Evolutionary conservation across 2,113 vertebrate genomes (phyloP), one percentile per base, ranked within the genome.

Genomic region (Amphiprion ocellaris): DNA sequence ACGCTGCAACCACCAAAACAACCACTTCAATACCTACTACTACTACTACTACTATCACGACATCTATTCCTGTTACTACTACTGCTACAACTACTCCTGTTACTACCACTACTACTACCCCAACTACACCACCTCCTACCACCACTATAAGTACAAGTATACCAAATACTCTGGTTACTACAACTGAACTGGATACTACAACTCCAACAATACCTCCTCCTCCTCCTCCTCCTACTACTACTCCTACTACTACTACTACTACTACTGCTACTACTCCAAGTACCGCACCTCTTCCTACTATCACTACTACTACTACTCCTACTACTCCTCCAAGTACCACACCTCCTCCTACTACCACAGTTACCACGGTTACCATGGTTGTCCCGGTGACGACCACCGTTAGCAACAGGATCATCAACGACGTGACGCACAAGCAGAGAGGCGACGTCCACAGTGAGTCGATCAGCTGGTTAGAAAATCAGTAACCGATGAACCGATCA

Each of bases 391-490:
- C 82, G 2, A 90, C 78, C 1, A 94, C 95, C 0, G 81, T 95
- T 74, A 96, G 95, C 91, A 98, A 97, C 94, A 94, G 89, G 74
- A 94, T 98, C 79, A 93, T 94, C 55, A 87, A 91, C 59, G 96
- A 97, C 1, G 94, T 90, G 64, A 92, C 96, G 10, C 96, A 95
- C 75, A 96, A 95, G 79, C 96, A 95, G 41, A 91, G 97, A 87
- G 97, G 97, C 81, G 97, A 99, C 28, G 97, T 99, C 11, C 96
- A 98, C 93, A 98, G 97, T 99, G 33, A 37, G 33, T 37, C 33
- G 1, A 37, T 37, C 1, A 37, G 8, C 33, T 7, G 33, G 7
- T 37, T 7, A 10, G 33, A 10, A 37, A 8, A 37, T 37, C 33
- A 9, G 1, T 37, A 37, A 37, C 33, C 30, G 30, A 30, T 30